Conservation (phyloP, 2,888 invertebrate species). For the Dasysyrphus tricinctus region DNA sequence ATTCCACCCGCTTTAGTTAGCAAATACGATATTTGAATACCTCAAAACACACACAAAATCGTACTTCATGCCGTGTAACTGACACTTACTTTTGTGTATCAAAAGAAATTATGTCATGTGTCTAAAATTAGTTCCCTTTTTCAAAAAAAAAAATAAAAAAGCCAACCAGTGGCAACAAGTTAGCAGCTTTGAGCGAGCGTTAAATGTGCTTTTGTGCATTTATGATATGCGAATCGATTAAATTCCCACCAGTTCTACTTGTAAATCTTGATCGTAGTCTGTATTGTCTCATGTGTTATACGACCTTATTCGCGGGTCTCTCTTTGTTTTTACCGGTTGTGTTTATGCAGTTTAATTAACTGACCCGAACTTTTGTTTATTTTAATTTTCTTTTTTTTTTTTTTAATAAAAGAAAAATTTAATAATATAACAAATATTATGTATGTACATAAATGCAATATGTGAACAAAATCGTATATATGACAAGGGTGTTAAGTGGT, state of each 20-base stretch:
- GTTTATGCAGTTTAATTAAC: slow-evolving; percentile 44
- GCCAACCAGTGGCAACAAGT: slow-evolving; percentile 45
- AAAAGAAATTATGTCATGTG: slow-evolving; percentile 70
- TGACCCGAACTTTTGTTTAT: slow-evolving; percentile 53
- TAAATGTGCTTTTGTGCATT: slow-evolving; percentile 40
- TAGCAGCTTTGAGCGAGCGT: slow-evolving; percentile 32
- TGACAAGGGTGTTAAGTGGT: not conserved
- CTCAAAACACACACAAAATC: not conserved
- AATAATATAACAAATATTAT: not conserved
- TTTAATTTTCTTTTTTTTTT: slow-evolving; percentile 20
- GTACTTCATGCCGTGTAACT: slow-evolving; percentile 36
- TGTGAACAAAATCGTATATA: slow-evolving; percentile 6
- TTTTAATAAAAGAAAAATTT: slow-evolving; percentile 35
- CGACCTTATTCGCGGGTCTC: slow-evolving; percentile 28
- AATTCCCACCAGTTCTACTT: slow-evolving; percentile 34
- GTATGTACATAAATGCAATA: not conserved
- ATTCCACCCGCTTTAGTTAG: slow-evolving; percentile 1
- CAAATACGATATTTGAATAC: not conserved
- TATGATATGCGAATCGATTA: slow-evolving; percentile 43
- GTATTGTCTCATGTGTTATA: slow-evolving; percentile 8
- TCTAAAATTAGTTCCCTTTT: slow-evolving; percentile 66
- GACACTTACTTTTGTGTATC: slow-evolving; percentile 46
- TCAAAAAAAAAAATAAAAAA: not conserved
- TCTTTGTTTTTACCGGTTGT: slow-evolving; percentile 36
- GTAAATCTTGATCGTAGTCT: slow-evolving; percentile 43